A percentile compares a stretch with the other conserved stretches of the same genome.
Conservation (phyloP, 2,113 vertebrate genomes). For the Peucedramus taeniatus region DNA sequence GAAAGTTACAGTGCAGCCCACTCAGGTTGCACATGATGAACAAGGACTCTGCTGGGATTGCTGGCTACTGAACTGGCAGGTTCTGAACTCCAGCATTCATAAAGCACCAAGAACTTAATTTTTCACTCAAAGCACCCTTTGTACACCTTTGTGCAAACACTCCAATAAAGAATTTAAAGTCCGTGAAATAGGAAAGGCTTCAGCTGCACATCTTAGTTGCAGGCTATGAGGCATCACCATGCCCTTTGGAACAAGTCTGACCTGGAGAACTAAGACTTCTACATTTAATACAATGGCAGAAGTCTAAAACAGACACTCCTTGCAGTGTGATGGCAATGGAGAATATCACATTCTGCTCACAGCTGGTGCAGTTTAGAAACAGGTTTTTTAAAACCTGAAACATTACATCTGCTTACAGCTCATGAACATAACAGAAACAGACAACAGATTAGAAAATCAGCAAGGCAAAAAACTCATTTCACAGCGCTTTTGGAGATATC, state of each 20-base stretch:
- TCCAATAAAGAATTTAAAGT: neutral
- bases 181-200: neutral
- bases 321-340: neutral
- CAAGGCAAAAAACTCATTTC: neutral
- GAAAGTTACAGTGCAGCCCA: neutral
- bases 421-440: neutral
- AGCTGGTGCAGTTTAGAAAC: neutral
- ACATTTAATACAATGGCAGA: neutral
- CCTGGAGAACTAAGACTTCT: neutral
- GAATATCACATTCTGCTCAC: neutral
- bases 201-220: neutral
- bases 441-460: neutral
- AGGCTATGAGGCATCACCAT: neutral
- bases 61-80: neutral
- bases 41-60: neutral
- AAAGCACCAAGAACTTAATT: neutral
- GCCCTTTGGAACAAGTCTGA: neutral
- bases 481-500: neutral
- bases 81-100: neutral
- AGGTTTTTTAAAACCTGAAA: neutral
- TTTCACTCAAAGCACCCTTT: neutral
- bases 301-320: neutral
- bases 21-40: fast-evolving
- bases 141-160: neutral
- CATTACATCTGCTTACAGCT: neutral